Conservation (phyloP, 2,888 invertebrate species). For the Sarcophaga variegata region DNA sequence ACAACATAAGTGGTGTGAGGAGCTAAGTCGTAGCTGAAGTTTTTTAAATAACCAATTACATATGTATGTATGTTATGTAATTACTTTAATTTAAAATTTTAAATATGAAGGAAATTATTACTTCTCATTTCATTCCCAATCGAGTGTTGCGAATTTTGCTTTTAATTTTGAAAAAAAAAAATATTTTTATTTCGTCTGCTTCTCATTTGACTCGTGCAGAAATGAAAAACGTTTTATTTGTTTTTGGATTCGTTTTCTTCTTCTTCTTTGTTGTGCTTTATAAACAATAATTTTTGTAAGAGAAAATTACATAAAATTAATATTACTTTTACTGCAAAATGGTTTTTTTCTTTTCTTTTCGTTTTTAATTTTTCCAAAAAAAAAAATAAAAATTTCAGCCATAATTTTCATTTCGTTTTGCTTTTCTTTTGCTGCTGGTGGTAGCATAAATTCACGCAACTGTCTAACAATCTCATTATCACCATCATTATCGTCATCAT, state of each 20-base stretch:
- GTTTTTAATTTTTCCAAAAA: background rate
- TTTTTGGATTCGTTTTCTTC: conserved; percentile 5
- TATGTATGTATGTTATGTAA: too few relatives aligned
- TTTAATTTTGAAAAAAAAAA: background rate
- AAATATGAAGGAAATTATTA: too few relatives aligned
- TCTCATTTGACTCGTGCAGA: conserved; percentile 50
- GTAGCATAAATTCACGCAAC: conserved; percentile 56
- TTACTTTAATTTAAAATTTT: background rate
- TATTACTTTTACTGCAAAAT: conserved; percentile 36
- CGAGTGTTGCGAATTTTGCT: conserved; percentile 7
- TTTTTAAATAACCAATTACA: too few relatives aligned
- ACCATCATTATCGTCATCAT: background rate
- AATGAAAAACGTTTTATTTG: conserved; percentile 31
- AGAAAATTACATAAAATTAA: conserved; percentile 58
- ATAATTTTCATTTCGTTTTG: conserved; percentile 29
- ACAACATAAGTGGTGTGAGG: too few relatives aligned
- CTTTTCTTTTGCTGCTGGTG: conserved; percentile 5
- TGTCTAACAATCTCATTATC: conserved; percentile 32
- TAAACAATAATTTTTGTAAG: conserved; percentile 10
- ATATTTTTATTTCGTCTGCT: background rate
- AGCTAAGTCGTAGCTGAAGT: too few relatives aligned
- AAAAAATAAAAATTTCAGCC: conserved; percentile 25
- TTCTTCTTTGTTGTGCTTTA: background rate
- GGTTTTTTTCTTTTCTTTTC: conserved; percentile 24
- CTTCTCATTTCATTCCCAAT: too few relatives aligned